Evolutionary conservation across 2,888 invertebrate genomes (phyloP).

Genomic region (Charanyca ferruginea): DNA sequence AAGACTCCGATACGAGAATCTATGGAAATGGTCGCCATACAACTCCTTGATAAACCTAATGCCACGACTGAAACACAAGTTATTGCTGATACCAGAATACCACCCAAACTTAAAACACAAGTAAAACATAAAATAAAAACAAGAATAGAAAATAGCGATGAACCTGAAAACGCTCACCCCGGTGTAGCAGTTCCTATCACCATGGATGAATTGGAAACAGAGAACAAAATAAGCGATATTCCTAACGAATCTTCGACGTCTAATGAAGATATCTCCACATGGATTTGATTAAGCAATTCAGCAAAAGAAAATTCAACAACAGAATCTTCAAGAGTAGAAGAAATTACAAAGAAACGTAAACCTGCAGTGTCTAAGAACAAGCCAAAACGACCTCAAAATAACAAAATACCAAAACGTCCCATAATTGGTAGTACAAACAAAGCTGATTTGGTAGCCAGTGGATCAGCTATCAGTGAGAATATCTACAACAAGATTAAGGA

Average conservation of each 20-base stretch:
- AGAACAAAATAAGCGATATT: slow-evolving; percentile 82
- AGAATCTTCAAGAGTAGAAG: slow-evolving; percentile 82
- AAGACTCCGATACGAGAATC: slow-evolving; percentile 90
- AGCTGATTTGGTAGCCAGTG: slow-evolving; percentile 86
- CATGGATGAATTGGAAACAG: slow-evolving; percentile 92
- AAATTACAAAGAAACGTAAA: slow-evolving; percentile 79
- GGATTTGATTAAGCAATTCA: slow-evolving; percentile 93
- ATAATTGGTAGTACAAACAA: slow-evolving; percentile 87
- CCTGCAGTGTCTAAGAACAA: slow-evolving; percentile 78
- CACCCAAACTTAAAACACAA: slow-evolving; percentile 92
- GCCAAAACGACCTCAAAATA: slow-evolving; percentile 81
- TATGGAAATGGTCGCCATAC: slow-evolving; percentile 91
- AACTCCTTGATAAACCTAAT: slow-evolving; percentile 88
- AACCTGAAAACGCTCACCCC: slow-evolving; percentile 90
- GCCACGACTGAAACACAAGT: slow-evolving; percentile 80
- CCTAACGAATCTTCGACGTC: slow-evolving; percentile 88
- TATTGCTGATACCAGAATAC: slow-evolving; percentile 91
- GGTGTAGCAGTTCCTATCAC: slow-evolving; percentile 93
- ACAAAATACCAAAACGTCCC: slow-evolving; percentile 81
- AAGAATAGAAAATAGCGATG: slow-evolving; percentile 80
- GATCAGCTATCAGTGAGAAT: slow-evolving; percentile 88
- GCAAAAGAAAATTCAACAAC: slow-evolving; percentile 80
- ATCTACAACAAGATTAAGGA: slow-evolving; percentile 92
- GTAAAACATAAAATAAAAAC: slow-evolving; percentile 85
- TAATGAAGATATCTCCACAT: slow-evolving; percentile 94